Conservation (phyloP, 2,888 invertebrate genomes). For the Abscondita cerata region DNA sequence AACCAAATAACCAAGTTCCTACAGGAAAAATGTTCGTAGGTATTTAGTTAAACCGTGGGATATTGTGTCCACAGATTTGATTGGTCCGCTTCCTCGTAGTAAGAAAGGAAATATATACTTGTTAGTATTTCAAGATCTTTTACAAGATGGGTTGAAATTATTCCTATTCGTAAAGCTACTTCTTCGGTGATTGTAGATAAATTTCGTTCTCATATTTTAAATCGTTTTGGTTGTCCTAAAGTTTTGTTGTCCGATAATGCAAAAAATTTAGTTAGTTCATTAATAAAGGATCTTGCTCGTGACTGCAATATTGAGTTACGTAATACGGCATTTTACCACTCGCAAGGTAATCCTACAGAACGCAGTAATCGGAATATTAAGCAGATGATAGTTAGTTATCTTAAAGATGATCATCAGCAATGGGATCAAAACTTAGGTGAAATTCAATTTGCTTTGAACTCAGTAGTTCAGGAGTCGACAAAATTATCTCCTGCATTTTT, state of each 20-base stretch:
- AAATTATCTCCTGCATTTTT: not conserved
- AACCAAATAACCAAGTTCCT: not conserved
- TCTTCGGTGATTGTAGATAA: conserved; percentile 10
- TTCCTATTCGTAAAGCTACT: conserved; percentile 25
- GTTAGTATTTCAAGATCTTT: conserved; percentile 25
- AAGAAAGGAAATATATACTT: conserved; percentile 20
- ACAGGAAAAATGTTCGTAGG: not conserved
- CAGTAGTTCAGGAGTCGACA: not conserved
- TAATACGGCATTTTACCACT: too few relatives aligned
- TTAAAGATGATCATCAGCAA: not conserved
- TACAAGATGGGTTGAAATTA: not conserved
- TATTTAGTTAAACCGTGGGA: conserved; percentile 15
- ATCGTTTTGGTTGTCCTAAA: conserved; percentile 27
- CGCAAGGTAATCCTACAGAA: too few relatives aligned
- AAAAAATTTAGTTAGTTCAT: conserved; percentile 18
- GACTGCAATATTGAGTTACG: not conserved
- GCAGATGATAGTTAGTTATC: too few relatives aligned
- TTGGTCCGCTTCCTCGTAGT: conserved; percentile 23
- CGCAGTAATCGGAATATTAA: too few relatives aligned
- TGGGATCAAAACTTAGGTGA: not conserved
- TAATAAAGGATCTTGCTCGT: not conserved
- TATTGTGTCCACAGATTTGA: conserved; percentile 10
- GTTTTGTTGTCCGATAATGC: conserved; percentile 28
- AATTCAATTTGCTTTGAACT: not conserved
- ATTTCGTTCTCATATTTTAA: conserved; percentile 24